Evolutionary conservation across 2,888 invertebrate genomes (phyloP).

Genomic region (Agrotis clavis): DNA sequence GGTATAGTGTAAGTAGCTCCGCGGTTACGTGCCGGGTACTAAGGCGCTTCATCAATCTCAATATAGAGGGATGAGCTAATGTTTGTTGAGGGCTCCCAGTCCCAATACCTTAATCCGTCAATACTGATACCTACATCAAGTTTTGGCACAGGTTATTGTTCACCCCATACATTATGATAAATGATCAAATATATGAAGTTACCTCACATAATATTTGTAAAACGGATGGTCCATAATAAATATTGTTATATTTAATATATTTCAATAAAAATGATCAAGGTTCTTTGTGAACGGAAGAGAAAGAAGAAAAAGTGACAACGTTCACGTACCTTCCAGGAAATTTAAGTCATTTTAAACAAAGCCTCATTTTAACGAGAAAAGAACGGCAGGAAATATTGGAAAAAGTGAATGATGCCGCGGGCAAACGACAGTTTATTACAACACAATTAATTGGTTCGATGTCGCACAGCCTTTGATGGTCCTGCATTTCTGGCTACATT

Average conservation of each 20-base stretch:
- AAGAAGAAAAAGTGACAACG: conserved; percentile 23
- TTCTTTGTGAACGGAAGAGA: conserved; percentile 10
- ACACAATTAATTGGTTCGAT: conserved; percentile 56
- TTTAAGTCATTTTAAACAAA: conserved; percentile 48
- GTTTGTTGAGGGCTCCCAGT: conserved; percentile 38
- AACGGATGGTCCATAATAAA: background rate
- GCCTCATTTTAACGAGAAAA: conserved; percentile 38
- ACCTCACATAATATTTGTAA: background rate
- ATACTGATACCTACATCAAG: conserved; percentile 45
- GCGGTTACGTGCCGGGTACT: conserved; percentile 28
- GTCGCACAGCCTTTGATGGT: conserved; percentile 50
- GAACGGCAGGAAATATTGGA: conserved; percentile 45
- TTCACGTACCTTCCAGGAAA: conserved; percentile 32
- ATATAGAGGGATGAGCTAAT: conserved; percentile 38
- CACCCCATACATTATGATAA: conserved; percentile 27
- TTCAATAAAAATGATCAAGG: background rate
- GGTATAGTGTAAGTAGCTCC: background rate
- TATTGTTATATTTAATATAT: background rate
- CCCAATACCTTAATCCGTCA: conserved; percentile 51
- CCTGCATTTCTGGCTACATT: conserved; percentile 32
- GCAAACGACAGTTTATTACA: conserved; percentile 54
- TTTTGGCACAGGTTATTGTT: conserved; percentile 44
- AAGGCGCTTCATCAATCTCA: conserved; percentile 51
- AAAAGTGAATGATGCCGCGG: conserved; percentile 36
- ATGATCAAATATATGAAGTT: conserved; percentile 20